These are phyloP conservation scores for Eutolmus rufibarbis DNA, from an alignment of 2,888 invertebrate species.

Conservation along the genomic window DNA sequence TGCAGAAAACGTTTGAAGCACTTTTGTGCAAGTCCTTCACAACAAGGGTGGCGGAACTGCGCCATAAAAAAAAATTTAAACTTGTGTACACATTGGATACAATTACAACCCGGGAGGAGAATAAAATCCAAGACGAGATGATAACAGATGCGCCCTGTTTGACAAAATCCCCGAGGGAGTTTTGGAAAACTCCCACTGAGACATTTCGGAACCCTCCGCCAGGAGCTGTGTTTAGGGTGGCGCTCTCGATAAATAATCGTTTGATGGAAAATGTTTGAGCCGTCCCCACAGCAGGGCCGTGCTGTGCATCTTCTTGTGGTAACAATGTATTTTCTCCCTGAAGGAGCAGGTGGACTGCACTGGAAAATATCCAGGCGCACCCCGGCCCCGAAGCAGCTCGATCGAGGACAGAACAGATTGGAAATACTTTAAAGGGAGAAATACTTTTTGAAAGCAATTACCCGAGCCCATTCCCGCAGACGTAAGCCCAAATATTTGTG, in stretches of 20 bases:
- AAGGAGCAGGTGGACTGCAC: slow-evolving; percentile 32
- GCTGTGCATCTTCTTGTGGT: slow-evolving; percentile 27
- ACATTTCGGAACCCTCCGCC: slow-evolving; percentile 45
- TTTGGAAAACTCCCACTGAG: slow-evolving; percentile 52
- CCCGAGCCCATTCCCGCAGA: slow-evolving; percentile 43
- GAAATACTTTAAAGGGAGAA: slow-evolving; percentile 37
- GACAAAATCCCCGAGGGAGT: slow-evolving; percentile 51
- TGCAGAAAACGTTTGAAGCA: slow-evolving; percentile 2
- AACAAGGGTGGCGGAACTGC: slow-evolving; percentile 29
- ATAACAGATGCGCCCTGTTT: slow-evolving; percentile 54
- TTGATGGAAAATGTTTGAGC: slow-evolving; percentile 42
- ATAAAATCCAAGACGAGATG: slow-evolving; percentile 46
- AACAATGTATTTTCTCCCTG: slow-evolving; percentile 23
- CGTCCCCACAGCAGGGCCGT: background rate
- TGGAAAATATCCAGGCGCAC: background rate
- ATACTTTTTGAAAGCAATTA: slow-evolving; percentile 48
- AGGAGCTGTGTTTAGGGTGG: slow-evolving; percentile 11
- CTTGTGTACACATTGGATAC: slow-evolving; percentile 52
- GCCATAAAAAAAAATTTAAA: slow-evolving; percentile 45
- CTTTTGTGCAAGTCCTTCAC: background rate
- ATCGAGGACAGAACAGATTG: background rate
- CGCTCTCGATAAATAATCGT: slow-evolving; percentile 44
- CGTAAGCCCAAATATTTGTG: slow-evolving; percentile 47
- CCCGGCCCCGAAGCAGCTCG: background rate
- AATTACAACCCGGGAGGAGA: slow-evolving; percentile 48